Conservation (phyloP, 2,888 invertebrate species). For the Hydrotaea cyrtoneurina region DNA sequence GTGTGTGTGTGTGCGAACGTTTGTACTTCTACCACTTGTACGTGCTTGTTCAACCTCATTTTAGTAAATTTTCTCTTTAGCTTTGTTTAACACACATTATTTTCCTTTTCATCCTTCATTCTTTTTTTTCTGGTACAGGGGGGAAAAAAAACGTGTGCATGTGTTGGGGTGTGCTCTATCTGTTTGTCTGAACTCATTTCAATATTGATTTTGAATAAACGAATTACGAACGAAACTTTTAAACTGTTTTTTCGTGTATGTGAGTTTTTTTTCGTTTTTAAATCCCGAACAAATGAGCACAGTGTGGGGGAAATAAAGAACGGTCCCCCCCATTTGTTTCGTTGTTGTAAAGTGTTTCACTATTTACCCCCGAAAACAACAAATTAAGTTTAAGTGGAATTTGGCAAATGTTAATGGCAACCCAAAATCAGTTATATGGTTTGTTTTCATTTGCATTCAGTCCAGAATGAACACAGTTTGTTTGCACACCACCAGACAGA, state of each 20-base stretch:
- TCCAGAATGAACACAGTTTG: not conserved
- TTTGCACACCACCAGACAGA: not conserved
- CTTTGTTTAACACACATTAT: conserved; percentile 35
- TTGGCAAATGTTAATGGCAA: conserved; percentile 22
- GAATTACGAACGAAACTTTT: conserved; percentile 34
- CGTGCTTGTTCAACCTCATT: conserved; percentile 41
- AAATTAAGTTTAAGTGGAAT: conserved; percentile 17
- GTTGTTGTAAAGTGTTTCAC: not conserved
- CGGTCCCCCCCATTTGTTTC: not conserved
- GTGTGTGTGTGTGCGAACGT: not conserved
- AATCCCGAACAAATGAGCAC: conserved; percentile 4
- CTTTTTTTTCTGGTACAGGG: not conserved
- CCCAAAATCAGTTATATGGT: not conserved
- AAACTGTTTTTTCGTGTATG: not conserved
- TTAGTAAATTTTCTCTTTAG: conserved; percentile 40
- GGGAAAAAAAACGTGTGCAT: not conserved
- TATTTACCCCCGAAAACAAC: not conserved
- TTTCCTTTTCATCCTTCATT: not conserved
- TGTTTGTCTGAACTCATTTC: conserved; percentile 36
- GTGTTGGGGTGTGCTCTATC: conserved; percentile 13
- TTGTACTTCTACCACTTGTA: not conserved
- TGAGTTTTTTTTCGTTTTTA: too few relatives aligned
- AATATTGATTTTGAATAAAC: conserved; percentile 39
- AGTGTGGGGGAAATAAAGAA: too few relatives aligned
- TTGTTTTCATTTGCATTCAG: not conserved